phyloP scores from a whole-genome alignment of 1,140 invertebrate species.

The Cherax destructor region DNA sequence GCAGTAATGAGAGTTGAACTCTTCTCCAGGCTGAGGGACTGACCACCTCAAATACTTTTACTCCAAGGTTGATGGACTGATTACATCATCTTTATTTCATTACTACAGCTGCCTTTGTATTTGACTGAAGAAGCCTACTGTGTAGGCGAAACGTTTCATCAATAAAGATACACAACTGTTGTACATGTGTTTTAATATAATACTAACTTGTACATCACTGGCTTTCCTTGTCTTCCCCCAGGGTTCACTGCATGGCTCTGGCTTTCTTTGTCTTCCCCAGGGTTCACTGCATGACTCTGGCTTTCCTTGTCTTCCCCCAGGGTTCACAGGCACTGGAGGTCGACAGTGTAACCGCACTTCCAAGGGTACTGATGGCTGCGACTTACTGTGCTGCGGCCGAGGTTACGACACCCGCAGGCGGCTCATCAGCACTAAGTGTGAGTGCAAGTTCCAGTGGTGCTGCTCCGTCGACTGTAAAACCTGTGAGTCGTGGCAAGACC shows the following conservation, averaged over 20 bases:
- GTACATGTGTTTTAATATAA: no score
- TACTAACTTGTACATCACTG: neutral
- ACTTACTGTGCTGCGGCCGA: conserved; percentile 85
- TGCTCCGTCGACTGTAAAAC: conserved; percentile 94
- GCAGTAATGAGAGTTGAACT: no score
- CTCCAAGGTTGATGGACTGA: no score
- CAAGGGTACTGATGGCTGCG: conserved; percentile 86
- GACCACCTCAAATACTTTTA: no score
- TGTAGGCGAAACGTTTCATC: no score
- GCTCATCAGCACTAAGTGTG: conserved; percentile 82
- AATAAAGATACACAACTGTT: no score
- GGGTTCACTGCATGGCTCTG: no score
- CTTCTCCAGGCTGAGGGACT: no score
- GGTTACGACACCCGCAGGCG: conserved; percentile 80
- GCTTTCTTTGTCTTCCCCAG: conserved; percentile 3
- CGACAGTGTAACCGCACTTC: conserved; percentile 90
- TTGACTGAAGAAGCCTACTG: no score
- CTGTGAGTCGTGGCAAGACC: conserved; percentile 83
- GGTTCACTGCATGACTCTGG: conserved; percentile 44
- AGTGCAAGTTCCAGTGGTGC: conserved; percentile 98
- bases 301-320: neutral
- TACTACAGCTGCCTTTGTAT: no score
- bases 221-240: neutral
- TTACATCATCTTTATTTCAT: no score
- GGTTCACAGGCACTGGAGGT: conserved; percentile 83